These are phyloP conservation scores for Vicugna pacos DNA, from an alignment of 2,113 vertebrate genomes.

Conservation along the genomic window DNA sequence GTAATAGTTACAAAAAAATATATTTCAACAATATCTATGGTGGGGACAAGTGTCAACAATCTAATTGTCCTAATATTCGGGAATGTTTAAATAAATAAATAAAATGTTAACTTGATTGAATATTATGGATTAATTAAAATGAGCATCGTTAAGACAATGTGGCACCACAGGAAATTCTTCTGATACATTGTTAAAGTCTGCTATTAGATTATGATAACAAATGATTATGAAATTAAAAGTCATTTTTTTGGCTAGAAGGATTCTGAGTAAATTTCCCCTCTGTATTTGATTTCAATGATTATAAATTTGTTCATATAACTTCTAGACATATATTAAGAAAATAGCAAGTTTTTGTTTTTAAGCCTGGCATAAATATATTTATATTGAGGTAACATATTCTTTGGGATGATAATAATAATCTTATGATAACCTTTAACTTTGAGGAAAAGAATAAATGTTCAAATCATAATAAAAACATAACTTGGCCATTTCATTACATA, in stretches of 20 bases:
- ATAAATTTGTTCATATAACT: not conserved
- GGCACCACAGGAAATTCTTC: not conserved
- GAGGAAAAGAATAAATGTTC: not conserved
- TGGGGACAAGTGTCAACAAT: not conserved
- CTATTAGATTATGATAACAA: not conserved
- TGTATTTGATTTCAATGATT: conserved; percentile 23
- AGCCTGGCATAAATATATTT: not conserved
- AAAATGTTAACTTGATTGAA: not conserved
- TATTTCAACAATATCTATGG: not conserved
- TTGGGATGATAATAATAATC: not conserved
- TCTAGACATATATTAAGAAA: not conserved
- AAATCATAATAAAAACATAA: not conserved
- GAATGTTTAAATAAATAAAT: not conserved
- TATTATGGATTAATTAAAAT: not conserved
- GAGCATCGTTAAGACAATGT: not conserved
- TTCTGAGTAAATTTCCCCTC: not conserved
- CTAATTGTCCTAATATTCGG: not conserved
- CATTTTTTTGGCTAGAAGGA: not conserved
- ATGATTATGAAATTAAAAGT: conserved; percentile 20
- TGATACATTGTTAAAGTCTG: not conserved
- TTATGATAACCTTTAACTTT: not conserved
- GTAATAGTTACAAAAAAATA: not conserved
- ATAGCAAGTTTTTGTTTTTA: not conserved
- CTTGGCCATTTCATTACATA: not conserved
- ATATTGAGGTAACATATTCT: not conserved